Base-by-base conservation (phyloP, 2,113 vertebrate species). In the Nothocercus julius region DNA sequence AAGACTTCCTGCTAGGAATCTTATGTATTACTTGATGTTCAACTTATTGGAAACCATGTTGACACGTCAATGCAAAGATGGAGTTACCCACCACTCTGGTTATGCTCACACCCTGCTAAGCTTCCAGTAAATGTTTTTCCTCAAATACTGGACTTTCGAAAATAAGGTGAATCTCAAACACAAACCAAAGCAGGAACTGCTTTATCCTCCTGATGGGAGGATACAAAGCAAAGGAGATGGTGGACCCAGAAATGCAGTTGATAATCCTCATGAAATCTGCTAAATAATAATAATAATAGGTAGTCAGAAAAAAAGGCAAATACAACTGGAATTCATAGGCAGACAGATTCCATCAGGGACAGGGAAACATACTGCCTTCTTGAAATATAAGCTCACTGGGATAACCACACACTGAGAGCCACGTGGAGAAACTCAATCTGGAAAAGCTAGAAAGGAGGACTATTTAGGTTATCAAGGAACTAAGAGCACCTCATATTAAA, bases 291-390 rank as follows among this genome's bases (percentile, higher is more conserved):
- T 28, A 85, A 24, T 24, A 36, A 36, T 36, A 36, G 36, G 36
- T 15, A 87, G 78, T 32, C 75, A 89, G 75, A 75, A 82, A 90
- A 94, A 94, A 85, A 85, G 45, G 27, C 45, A 92, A 94, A 86
- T 4, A 4, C 1, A 2, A 54, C 40, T 73, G 67, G 62, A 92
- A 91, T 58, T 82, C 82, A 82, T 2, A 62, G 49, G 59, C n/a
- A 85, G 67, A 89, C 47, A 87, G 67, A 40, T 75, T 87, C 22
- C 79, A 67, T 12, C 14, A 51, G 25, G 28, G 40, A 76, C 18
- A 25, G 53, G 89, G 63, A 89, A 94, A 89, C 9, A 27, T 34
- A 85, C 62, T 53, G 47, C 84, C 66, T 32, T 49, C 38, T 28
- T 77, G 67, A 74, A 89, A 75, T 13, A 92, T 40, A 77, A 58